phyloP scores from a whole-genome alignment of 2,113 vertebrate genomes.

The Cynopterus brachyotis region DNA sequence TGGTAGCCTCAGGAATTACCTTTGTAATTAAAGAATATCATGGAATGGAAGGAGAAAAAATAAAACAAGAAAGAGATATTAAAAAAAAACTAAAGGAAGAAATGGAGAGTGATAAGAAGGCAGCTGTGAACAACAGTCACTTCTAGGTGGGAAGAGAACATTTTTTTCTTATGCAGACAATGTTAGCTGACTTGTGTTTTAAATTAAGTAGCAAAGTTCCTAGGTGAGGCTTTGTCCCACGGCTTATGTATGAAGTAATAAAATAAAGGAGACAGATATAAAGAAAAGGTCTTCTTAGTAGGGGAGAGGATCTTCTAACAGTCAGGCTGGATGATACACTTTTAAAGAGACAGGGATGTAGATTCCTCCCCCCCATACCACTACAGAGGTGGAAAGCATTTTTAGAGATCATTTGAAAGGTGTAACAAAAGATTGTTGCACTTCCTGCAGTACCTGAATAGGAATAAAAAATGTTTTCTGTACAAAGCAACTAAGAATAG shows the following conservation, averaged over 20 bases:
- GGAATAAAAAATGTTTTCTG: not conserved
- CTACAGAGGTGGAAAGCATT: not conserved
- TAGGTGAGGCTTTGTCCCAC: not conserved
- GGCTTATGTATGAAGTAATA: not conserved
- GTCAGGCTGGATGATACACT: not conserved
- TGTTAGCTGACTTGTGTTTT: not conserved
- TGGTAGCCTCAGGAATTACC: not conserved
- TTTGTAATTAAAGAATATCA: not conserved
- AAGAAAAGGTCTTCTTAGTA: not conserved
- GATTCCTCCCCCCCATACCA: not conserved
- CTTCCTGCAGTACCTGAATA: constrained; percentile 37
- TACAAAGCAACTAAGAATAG: constrained; percentile 48
- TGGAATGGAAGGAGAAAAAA: not conserved
- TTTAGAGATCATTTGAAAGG: constrained; percentile 16
- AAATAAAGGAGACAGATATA: not conserved
- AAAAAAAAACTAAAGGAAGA: not conserved
- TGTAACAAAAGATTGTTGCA: not conserved
- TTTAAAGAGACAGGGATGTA: constrained; percentile 17
- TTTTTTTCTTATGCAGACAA: not conserved
- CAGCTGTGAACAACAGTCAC: not conserved
- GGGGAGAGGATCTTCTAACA: not conserved
- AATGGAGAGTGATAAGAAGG: not conserved
- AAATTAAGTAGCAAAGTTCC: not conserved
- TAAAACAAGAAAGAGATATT: not conserved
- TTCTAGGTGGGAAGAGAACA: not conserved